Base-by-base conservation (phyloP, 2,797 vertebrate species). In the Pteropus rufus region DNA sequence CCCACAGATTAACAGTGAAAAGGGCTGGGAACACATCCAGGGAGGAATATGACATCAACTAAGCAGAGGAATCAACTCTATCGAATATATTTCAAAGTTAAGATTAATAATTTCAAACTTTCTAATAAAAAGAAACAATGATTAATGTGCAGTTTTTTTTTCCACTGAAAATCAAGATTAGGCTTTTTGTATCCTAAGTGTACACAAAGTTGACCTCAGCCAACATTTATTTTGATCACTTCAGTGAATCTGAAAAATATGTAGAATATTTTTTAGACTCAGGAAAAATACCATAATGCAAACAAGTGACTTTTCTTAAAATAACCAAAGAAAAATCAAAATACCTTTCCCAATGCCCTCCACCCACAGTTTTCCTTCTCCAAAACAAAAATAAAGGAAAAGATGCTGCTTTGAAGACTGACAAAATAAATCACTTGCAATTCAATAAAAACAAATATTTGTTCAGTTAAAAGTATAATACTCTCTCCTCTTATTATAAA, bases 1-100 rank as follows among this genome's bases (percentile, higher is more conserved):
- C 93, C n/a, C 52, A 94, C 46, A 88, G 69, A 94, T 95, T 93
- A 93, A 91, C 76, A 97, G 94, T 94, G 91, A 93, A 84, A 95
- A 94, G 81, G 82, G 41, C 49, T 95, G 64, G 84, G 34, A 70
- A 49, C 7, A 3, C 3, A 60, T 9, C 46, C 70, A 64, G 29
- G 49, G 52, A 89, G 77, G 58, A 4, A 10, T 3, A 62, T 1
- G 12, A 39, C n/a, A 72, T 18, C 39, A 69, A 34, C 31, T 18
- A 89, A 82, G 89, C 83, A 93, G 77, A 64, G 15, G n/a, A 23
- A 49, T 26, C 49, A 72, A 52, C 24, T 14, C 24, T 88, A 54
- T 34, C 54, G n/a, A 93, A 46, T 21, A 46, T 36, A 19, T 46
- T 84, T 92, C 80, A 49, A 94, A 79, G 75, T 18, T 93, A 80